Evolutionary conservation across 2,797 vertebrate genomes (phyloP), one percentile per base, ranked within the genome.

Genomic region (Micropoecilia bifurca): DNA sequence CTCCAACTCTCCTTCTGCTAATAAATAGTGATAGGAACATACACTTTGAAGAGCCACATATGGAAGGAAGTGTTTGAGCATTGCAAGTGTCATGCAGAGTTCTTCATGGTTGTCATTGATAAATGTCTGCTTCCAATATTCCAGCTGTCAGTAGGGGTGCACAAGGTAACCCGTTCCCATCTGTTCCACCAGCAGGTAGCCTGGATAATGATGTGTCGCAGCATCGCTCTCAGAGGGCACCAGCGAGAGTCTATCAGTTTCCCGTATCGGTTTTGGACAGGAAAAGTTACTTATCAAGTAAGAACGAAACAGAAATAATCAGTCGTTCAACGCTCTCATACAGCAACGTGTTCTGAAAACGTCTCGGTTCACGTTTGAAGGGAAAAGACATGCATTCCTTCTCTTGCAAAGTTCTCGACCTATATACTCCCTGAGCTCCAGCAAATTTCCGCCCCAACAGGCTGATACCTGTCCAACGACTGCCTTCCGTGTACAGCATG

Each of bases 161-260:
- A 46, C 72, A 73, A 92, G 88, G 90, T 93, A 90, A 88, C 86
- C 89, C 76, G 87, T 78, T 83, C 76, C 90, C 92, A 92, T 92
- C 92, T 94, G 93, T 55, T 74, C 73, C 76, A 7, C 83, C 71
- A 84, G 90, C 90, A 93, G 91, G 92, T 90, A 90, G 88, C 63
- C 80, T 79, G 82, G 90, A 91, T 93, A 92, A 92, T 93, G 90
- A 92, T 87, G 85, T 82, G 81, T 66, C 36, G 13, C 78, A 77
- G 77, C 55, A 20, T 9, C 59, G 74, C 80, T 87, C 83, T 87
- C 75, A 83, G 39, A 33, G 80, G 85, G 85, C 75, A 79, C 59
- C 86, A 79, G 76, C 84, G 73, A 50, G 83, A 59, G 39, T 80
- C 74, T 47, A 84, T 50, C 46, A 59, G 41, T 71, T 57, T 28